phyloP scores from a whole-genome alignment of 1,140 invertebrate species.

The Listronotus bonariensis region DNA sequence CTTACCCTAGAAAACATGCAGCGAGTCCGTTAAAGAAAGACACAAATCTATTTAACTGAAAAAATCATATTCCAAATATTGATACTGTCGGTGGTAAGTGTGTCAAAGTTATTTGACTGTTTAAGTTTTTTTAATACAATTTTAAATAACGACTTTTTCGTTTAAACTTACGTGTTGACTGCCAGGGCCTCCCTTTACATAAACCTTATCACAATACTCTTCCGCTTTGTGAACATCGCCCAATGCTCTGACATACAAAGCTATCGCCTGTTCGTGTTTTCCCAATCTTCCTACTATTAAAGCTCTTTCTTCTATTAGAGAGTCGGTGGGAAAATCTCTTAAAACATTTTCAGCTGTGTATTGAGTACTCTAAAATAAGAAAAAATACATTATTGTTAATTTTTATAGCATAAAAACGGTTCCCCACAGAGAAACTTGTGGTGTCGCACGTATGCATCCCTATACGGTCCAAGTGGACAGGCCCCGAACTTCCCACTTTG shows the following conservation, averaged over 20 bases:
- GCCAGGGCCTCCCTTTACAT: conserved; percentile 46
- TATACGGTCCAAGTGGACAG: too few relatives aligned
- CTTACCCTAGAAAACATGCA: too few relatives aligned
- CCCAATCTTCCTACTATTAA: conserved; percentile 88
- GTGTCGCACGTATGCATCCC: too few relatives aligned
- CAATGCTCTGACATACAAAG: conserved; percentile 85
- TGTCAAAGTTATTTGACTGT: too few relatives aligned
- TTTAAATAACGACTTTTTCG: too few relatives aligned
- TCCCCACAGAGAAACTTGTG: too few relatives aligned
- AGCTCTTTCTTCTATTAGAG: conserved; percentile 89
- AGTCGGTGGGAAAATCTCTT: conserved; percentile 83
- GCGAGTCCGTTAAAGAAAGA: too few relatives aligned
- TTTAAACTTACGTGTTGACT: conserved; percentile 42
- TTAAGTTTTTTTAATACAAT: too few relatives aligned
- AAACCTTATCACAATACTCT: conserved; percentile 80
- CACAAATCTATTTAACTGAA: too few relatives aligned
- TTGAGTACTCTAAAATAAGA: conserved; percentile 63
- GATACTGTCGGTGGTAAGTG: too few relatives aligned
- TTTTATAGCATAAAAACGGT: neutral
- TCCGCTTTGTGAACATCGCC: conserved; percentile 82
- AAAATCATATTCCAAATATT: too few relatives aligned
- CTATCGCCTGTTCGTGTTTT: conserved; percentile 84
- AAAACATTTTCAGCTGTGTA: conserved; percentile 90
- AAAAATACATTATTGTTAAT: neutral
- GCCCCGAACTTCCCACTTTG: too few relatives aligned